These are phyloP conservation scores for Ecdyonurus torrentis DNA, from an alignment of 2,888 invertebrate genomes.

Conservation along the genomic window DNA sequence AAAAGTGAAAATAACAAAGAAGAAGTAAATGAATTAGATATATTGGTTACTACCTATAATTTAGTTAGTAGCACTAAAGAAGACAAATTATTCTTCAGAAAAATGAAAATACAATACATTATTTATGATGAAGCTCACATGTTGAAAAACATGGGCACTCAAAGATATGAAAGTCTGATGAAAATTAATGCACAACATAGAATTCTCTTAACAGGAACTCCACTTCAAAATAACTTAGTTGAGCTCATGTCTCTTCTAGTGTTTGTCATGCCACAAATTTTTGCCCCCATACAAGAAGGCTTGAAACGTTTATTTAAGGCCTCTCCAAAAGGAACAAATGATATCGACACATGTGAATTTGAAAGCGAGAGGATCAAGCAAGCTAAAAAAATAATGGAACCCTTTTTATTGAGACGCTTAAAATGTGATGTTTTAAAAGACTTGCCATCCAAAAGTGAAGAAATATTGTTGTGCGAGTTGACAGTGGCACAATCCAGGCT, in stretches of 20 bases:
- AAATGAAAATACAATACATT: conserved; percentile 78
- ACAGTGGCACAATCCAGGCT: conserved; percentile 49
- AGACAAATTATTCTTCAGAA: conserved; percentile 81
- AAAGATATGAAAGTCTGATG: conserved; percentile 74
- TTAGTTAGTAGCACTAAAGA: conserved; percentile 79
- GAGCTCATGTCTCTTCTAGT: conserved; percentile 90
- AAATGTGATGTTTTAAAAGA: conserved; percentile 75
- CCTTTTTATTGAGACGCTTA: conserved; percentile 76
- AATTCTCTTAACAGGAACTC: conserved; percentile 85
- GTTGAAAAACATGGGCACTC: conserved; percentile 93
- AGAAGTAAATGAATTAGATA: background rate
- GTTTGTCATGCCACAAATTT: conserved; percentile 93
- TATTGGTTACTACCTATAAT: conserved; percentile 31
- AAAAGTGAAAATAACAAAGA: background rate
- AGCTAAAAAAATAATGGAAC: conserved; percentile 91
- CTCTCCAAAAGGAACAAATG: conserved; percentile 42
- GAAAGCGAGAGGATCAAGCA: conserved; percentile 80
- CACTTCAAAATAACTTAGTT: conserved; percentile 86
- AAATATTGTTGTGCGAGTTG: conserved; percentile 49
- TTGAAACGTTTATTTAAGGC: conserved; percentile 63
- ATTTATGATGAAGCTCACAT: conserved; percentile 96
- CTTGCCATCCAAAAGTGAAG: conserved; percentile 67
- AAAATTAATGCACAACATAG: conserved; percentile 70
- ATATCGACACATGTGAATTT: conserved; percentile 33
- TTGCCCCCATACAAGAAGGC: conserved; percentile 72